Evolutionary conservation across 2,888 invertebrate genomes (phyloP).

Genomic region (Coelogynopora nodosa): DNA sequence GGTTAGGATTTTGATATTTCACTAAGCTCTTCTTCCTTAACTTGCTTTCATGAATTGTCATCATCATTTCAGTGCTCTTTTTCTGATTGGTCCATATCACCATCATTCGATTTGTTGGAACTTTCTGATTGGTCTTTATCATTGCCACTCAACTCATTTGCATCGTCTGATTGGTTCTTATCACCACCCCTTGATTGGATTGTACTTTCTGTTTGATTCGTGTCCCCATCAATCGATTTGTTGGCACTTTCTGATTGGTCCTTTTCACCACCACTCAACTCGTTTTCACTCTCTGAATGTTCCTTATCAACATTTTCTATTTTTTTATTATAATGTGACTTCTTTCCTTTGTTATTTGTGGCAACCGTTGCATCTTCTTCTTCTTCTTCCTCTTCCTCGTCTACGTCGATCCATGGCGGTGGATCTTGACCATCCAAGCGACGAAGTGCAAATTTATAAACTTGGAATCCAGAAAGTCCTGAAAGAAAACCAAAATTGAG

Average conservation of each 20-base stretch:
- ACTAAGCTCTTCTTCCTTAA: too few species aligned
- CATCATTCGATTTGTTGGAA: too few species aligned
- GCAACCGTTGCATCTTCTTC: too few species aligned
- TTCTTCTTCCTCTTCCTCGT: too few species aligned
- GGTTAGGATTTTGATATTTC: too few species aligned
- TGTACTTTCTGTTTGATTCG: neutral
- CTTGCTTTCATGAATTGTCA: too few species aligned
- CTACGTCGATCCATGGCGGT: conserved; percentile 55
- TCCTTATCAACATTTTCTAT: neutral
- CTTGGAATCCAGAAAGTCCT: conserved; percentile 59
- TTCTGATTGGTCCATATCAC: neutral
- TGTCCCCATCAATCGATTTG: neutral
- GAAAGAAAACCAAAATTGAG: too few species aligned
- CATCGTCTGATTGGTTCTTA: neutral
- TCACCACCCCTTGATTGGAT: neutral
- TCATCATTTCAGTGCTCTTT: too few species aligned
- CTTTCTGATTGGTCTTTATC: neutral
- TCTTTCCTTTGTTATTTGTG: too few species aligned
- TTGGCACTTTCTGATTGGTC: neutral
- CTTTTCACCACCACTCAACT: neutral
- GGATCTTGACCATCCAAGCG: conserved; percentile 57
- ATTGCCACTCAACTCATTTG: neutral
- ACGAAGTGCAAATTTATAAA: conserved; percentile 61
- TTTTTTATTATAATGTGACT: too few species aligned
- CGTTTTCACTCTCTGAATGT: neutral